phyloP scores from a whole-genome alignment of 2,797 vertebrate species.

The Novumbra hubbsi region DNA sequence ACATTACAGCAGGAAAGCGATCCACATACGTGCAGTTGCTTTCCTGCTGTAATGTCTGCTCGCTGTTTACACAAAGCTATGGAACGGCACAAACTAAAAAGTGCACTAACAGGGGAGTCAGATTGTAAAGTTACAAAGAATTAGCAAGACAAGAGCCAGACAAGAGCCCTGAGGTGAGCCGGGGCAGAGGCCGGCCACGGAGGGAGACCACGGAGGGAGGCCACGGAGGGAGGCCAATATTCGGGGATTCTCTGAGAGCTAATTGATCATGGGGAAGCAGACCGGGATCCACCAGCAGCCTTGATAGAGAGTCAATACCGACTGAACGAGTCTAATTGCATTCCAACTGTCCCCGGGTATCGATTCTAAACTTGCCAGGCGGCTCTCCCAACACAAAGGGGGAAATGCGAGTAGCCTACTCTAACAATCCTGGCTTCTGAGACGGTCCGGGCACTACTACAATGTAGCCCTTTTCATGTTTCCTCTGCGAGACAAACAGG shows the following conservation, averaged over 20 bases:
- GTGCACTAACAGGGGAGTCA: neutral
- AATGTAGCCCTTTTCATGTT: slow-evolving; percentile 34
- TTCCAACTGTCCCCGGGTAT: slow-evolving; percentile 17
- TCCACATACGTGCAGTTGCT: too few species aligned
- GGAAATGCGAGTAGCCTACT: slow-evolving; percentile 4
- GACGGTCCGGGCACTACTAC: slow-evolving; percentile 20
- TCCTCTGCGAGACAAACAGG: slow-evolving; percentile 61
- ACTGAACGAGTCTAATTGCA: slow-evolving; percentile 23
- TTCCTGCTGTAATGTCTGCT: neutral
- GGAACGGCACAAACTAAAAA: too few species aligned
- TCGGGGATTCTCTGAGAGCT: slow-evolving; percentile 15
- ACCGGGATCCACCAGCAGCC: neutral
- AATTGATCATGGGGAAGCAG: slow-evolving; percentile 18
- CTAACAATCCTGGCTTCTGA: slow-evolving; percentile 19
- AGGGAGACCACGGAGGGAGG: neutral
- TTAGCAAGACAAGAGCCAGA: neutral
- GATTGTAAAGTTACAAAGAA: neutral
- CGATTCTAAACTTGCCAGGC: slow-evolving; percentile 13
- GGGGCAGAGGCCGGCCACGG: neutral
- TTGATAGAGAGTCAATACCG: slow-evolving; percentile 32
- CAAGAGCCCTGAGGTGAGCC: neutral
- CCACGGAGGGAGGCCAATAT: neutral
- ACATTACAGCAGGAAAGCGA: too few species aligned
- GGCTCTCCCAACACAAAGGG: neutral
- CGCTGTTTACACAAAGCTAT: neutral